Evolutionary conservation across 64 coral and sea anemone genomes (phyloP), one percentile per base, ranked within the genome.

Genomic region (Astreopora myriophthalma): DNA sequence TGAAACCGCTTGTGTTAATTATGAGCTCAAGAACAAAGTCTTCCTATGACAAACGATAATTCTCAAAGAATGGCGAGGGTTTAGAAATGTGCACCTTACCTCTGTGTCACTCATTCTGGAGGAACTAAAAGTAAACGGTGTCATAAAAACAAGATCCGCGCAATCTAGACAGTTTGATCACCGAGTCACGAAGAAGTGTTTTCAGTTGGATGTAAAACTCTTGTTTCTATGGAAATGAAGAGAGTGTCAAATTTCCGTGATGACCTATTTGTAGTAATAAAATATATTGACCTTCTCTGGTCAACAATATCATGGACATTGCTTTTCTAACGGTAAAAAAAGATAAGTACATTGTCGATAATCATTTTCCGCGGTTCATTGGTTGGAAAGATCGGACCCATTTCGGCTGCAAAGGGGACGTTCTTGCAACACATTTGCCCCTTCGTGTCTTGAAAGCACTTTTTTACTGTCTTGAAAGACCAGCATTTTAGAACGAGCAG

Each of bases 181-280:
- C 38, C 76, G 33, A 57, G 48, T 44, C 48, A 24, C 74, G 51
- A 73, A 51, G 44, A 38, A 74, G 8, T 1, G 14, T 2, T 55
- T 55, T 13, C 5, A 13, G 46, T 28, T 19, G 46, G 9, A 1
- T 69, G 67, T 14, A 4, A 17, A 74, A 40, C 34, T 79, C 12
- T 33, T 20, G 79, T 82, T 82, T 82, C 79, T 60, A 82, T 82
- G 79, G 79, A 36, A 82, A 82, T 82, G 32, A 63, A 36, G 8
- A 22, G 33, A 37, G 16, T 73, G 29, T 73, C 70, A n/a, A 73
- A 73, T 73, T 73, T 8, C 51, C 51, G 51, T 55, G 16, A 55
- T 55, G 51, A 55, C 3, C 17, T 55, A 16, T 19, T 55, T 55
- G 12, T 55, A 16, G 51, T 55, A 55, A 19, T 0, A 16, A 16